These are phyloP conservation scores for Triops longicaudatus DNA, from an alignment of 1,140 invertebrate genomes.

Conservation along the genomic window DNA sequence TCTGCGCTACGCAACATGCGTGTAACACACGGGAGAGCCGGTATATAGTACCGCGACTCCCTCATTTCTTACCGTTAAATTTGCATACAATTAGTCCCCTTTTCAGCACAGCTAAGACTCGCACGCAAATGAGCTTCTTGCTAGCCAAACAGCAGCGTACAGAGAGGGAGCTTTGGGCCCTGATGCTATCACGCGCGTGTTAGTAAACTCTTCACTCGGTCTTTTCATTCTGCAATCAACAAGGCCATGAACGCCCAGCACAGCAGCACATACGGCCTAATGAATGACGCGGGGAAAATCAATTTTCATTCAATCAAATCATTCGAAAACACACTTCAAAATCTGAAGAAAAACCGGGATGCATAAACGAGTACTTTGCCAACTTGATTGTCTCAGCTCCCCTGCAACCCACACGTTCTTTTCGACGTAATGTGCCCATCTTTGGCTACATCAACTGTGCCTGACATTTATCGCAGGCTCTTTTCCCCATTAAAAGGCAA, in stretches of 20 bases:
- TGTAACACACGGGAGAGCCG: too few relatives aligned
- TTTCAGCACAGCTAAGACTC: not conserved
- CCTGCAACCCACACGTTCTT: not conserved
- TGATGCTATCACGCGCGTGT: not conserved
- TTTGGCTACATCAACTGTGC: not conserved
- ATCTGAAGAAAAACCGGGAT: not conserved
- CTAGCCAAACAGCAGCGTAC: not conserved
- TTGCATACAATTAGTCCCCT: conserved; percentile 12
- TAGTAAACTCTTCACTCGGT: not conserved
- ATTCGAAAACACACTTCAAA: not conserved
- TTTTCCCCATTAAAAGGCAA: not conserved
- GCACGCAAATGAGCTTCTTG: not conserved
- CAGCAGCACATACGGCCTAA: conserved; percentile 5
- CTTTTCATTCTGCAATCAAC: not conserved
- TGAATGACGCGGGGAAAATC: not conserved
- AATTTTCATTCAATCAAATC: not conserved
- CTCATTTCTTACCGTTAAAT: not conserved
- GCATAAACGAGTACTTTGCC: not conserved
- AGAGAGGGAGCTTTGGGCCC: not conserved
- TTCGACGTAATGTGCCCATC: not conserved
- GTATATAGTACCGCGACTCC: not conserved
- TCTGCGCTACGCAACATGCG: not conserved
- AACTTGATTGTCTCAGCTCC: not conserved
- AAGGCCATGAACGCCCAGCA: not conserved
- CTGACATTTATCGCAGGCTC: not conserved